Base-by-base conservation (phyloP, 2,797 vertebrate species). In the Buceros bicornis region DNA sequence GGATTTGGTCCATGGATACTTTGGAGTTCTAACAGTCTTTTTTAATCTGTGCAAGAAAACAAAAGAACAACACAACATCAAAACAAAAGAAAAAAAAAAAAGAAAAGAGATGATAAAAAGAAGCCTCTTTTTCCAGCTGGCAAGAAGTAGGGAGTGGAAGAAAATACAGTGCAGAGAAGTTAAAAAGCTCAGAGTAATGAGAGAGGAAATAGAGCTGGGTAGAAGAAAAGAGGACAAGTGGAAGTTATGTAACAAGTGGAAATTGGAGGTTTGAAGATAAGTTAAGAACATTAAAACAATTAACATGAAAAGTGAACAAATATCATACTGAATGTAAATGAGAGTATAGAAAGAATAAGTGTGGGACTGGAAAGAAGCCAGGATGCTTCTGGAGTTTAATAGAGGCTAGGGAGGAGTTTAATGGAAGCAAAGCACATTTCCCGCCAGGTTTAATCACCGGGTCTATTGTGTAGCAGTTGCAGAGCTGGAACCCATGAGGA, bases 201-300 rank as follows among this genome's bases (percentile, higher is more conserved):
- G 58, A 70, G 16, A 33, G 10, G 16, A 13, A 48, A 76, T 82
- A 80, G 76, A 89, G 18, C 65, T 78, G 28, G 50, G 21, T 73
- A 64, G 93, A 61, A 83, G 29, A 79, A 79, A 84, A 72, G 47
- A 67, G 29, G 20, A 82, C 48, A 80, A 87, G 40, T 79, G 54
- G 60, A 88, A 40, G 24, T 94, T 90, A 74, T 90, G 31, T 93
- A 95, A 82, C n/a, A 73, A 82, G 31, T 8, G 3, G 48, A 88
- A 96, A 91, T 82, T 25, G 58, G 70, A 56, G 13, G 10, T 81
- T 91, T 83, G 62, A 91, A 90, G 66, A 91, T 67, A 77, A 40
- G 20, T 86, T 83, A 87, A 81, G 73, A 95, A 20, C 90, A 72
- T 82, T 86, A 72, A 79, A 92, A 62, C 48, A 93, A 87, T 94